Evolutionary conservation across 2,797 vertebrate species (phyloP).

Genomic region (Pogoniulus pusillus): DNA sequence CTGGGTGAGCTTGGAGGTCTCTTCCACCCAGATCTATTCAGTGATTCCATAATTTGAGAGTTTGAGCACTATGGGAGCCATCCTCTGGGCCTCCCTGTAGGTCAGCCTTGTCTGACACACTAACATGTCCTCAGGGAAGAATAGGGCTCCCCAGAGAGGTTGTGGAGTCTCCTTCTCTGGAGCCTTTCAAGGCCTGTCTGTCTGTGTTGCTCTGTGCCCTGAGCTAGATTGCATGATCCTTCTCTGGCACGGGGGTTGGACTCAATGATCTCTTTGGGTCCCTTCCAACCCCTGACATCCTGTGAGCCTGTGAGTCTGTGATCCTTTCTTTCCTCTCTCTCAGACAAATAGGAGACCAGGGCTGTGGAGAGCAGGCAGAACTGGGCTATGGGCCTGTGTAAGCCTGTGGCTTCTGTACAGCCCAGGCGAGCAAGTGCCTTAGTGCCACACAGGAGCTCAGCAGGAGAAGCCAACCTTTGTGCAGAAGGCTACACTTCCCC

Average conservation of each 20-base stretch:
- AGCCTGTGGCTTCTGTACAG: not conserved
- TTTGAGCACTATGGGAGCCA: not conserved
- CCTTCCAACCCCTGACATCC: no score
- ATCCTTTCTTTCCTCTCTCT: not conserved
- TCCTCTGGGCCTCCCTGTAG: not conserved
- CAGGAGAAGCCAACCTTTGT: not conserved
- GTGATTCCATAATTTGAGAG: no score
- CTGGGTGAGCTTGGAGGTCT: no score
- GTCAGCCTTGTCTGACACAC: not conserved
- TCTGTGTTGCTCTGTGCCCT: no score
- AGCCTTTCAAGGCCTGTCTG: no score
- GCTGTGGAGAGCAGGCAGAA: not conserved
- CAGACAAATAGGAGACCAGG: not conserved
- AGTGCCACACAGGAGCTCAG: not conserved
- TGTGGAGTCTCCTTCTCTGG: no score
- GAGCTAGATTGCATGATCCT: no score
- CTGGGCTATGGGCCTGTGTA: not conserved
- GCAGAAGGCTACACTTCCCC: not conserved
- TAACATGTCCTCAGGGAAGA: not conserved
- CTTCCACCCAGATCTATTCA: no score
- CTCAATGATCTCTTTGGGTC: no score
- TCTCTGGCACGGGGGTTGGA: no score
- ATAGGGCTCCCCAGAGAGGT: not conserved
- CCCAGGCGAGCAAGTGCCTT: fast-evolving
- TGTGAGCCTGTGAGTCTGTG: no score